A percentile compares a stretch with the other conserved stretches of the same genome.
phyloP scores from a whole-genome alignment of 2,888 invertebrate genomes.

The Tiliacea aurago region DNA sequence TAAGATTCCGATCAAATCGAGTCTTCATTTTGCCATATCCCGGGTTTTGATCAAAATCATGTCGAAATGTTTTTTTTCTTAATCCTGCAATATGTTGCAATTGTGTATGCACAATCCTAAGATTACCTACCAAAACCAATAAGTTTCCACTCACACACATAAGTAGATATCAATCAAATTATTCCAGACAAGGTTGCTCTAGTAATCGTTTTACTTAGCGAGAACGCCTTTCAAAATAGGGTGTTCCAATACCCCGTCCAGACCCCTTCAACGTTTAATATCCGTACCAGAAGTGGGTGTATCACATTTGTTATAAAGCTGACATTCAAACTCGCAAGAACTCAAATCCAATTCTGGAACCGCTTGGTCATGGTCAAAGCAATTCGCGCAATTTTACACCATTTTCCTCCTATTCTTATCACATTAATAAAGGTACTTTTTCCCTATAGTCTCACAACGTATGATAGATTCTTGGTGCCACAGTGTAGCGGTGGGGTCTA shows the following conservation, averaged over 20 bases:
- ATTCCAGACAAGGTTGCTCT: too few species aligned
- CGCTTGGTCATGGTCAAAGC: background rate
- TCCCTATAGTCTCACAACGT: conserved; percentile 29
- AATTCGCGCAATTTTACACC: background rate
- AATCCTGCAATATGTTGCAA: too few species aligned
- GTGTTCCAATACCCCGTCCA: background rate
- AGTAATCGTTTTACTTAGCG: background rate
- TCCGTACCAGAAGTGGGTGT: conserved; percentile 21
- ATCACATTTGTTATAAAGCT: background rate
- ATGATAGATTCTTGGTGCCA: conserved; percentile 22
- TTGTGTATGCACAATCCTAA: too few species aligned
- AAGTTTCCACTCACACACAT: too few species aligned
- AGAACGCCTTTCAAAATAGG: conserved; percentile 21
- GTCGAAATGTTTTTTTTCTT: too few species aligned
- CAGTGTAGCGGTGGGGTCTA: conserved; percentile 55
- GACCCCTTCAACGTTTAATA: background rate
- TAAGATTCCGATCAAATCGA: too few species aligned
- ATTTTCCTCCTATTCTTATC: conserved; percentile 36
- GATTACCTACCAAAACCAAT: too few species aligned
- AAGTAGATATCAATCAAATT: too few species aligned
- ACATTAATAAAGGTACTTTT: conserved; percentile 15
- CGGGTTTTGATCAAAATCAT: too few species aligned
- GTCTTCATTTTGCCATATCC: too few species aligned
- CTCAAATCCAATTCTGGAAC: background rate
- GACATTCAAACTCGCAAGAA: conserved; percentile 12